Base-by-base conservation (phyloP, 2,888 invertebrate species). In the Temnothorax unifasciatus region DNA sequence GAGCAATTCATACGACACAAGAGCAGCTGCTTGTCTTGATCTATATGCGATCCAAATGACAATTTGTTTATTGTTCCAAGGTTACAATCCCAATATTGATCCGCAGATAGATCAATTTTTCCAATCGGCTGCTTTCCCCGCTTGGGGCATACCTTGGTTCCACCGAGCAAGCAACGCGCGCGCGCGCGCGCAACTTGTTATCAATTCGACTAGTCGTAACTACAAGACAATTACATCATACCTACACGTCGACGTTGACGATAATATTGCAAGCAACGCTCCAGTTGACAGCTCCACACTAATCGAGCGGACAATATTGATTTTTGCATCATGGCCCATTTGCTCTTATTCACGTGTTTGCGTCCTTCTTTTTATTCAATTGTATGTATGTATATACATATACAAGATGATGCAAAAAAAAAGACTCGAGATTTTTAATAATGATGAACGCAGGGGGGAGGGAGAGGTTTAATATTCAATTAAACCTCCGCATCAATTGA, bases 51-150 rank as follows among this genome's bases (percentile, higher is more conserved):
- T 29, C 8, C 41, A 21, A 63, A 9, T 47, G 15, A 61, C 25
- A 29, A 47, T 44, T 74, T 44, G 18, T 44, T 82, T 34, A 6
- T 63, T 82, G 18, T 83, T 66, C 29, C 71, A 88, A 93, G 95
- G 94, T 74, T 96, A 96, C 91, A 94, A 96, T 89, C 95, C 96
- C 2, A 95, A 94, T 82, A 92, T 96, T 54, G 95, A 96, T 92
- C 96, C 96, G 6, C 96, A 96, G 91, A 96, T 96, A 59, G 96
- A 96, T 82, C 96, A 96, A 86, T 96, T 96, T 87, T 96, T 96
- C 88, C 96, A 96, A 93, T 93, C 96, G 9, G 96, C 96, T 8
- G 96, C 96, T 4, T 96, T 96, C 95, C 94, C 95, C 94, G 96
- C 86, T 96, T 96, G 92, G 96, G 96, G 0, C 96, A 96, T 89